A percentile compares a stretch with the other conserved stretches of the same genome.
These are phyloP conservation scores for Apamea sordens DNA, from an alignment of 2,888 invertebrate species.

Conservation along the genomic window DNA sequence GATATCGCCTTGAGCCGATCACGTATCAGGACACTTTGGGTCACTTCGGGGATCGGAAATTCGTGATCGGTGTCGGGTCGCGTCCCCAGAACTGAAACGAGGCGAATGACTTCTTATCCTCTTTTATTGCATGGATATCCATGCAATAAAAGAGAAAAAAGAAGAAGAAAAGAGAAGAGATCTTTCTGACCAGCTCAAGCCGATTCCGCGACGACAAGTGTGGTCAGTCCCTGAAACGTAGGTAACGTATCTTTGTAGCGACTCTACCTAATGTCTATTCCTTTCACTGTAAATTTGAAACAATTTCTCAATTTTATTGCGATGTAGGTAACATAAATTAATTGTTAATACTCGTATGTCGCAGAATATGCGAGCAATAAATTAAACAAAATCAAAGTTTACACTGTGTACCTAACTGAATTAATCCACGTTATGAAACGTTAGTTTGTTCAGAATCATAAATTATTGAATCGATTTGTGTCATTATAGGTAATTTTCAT, in stretches of 20 bases:
- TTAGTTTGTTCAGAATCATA: too few relatives aligned
- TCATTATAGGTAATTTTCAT: too few relatives aligned
- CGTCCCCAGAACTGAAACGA: background rate
- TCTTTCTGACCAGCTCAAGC: background rate
- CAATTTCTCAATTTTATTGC: background rate
- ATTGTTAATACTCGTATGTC: too few relatives aligned
- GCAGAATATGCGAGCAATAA: too few relatives aligned
- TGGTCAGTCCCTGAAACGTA: background rate
- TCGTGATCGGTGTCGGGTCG: background rate
- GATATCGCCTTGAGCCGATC: background rate
- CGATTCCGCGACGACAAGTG: background rate
- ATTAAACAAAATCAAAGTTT: too few relatives aligned
- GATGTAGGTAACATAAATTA: too few relatives aligned
- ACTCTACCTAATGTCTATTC: background rate
- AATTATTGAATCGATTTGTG: too few relatives aligned
- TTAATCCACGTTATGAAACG: too few relatives aligned
- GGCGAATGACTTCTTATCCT: background rate
- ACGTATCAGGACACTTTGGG: background rate
- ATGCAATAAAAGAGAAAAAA: too few relatives aligned
- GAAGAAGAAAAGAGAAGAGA: background rate
- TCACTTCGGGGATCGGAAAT: background rate
- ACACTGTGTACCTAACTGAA: too few relatives aligned
- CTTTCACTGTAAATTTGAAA: background rate
- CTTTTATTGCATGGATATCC: background rate
- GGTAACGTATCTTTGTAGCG: background rate